A percentile compares a stretch with the other conserved stretches of the same genome.
Evolutionary conservation across 2,113 vertebrate species (phyloP).

Genomic region (Tragelaphus strepsiceros): DNA sequence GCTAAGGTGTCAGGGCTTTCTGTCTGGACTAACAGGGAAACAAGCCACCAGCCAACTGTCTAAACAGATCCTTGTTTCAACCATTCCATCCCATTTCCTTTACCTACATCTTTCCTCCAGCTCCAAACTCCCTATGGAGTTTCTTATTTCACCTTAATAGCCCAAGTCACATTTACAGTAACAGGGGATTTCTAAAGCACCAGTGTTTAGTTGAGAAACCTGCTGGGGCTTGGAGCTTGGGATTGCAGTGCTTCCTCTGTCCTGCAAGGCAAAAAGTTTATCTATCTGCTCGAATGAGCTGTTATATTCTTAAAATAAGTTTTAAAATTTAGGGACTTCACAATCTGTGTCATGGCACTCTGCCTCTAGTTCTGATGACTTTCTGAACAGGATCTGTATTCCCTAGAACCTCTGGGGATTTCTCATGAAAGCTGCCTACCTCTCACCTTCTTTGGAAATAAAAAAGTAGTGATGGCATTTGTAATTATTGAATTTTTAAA

Average conservation of each 20-base stretch:
- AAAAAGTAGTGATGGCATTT: background rate
- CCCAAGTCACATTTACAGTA: background rate
- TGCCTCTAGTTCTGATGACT: background rate
- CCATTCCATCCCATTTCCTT: background rate
- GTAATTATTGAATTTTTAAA: background rate
- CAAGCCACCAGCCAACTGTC: background rate
- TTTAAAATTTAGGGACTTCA: background rate
- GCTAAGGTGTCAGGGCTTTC: background rate
- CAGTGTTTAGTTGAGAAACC: background rate
- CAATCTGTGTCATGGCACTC: background rate
- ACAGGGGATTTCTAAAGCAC: background rate
- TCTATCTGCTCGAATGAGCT: background rate
- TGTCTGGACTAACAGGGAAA: background rate
- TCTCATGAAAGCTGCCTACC: background rate
- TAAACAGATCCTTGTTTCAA: background rate
- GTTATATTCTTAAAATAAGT: background rate
- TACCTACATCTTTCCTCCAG: background rate
- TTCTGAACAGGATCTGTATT: background rate
- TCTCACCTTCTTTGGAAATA: background rate
- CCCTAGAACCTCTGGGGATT: background rate
- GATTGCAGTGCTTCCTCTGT: background rate
- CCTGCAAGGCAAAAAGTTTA: background rate
- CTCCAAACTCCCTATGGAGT: background rate
- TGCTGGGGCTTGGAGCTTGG: background rate
- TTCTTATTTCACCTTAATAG: background rate